phyloP scores from a whole-genome alignment of 2,888 invertebrate species.

The Cephus rjabovi region DNA sequence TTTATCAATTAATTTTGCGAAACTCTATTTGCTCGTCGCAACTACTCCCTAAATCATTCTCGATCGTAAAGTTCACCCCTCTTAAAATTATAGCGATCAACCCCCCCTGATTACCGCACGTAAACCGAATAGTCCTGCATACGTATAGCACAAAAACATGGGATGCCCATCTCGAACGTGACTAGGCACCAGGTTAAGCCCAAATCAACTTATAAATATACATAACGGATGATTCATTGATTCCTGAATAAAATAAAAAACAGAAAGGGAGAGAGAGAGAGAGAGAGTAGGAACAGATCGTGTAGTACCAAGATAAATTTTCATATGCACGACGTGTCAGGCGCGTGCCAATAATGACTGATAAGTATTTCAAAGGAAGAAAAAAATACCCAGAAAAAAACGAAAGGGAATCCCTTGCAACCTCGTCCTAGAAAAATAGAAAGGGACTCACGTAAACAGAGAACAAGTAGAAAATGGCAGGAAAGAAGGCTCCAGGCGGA shows the following conservation, averaged over 20 bases:
- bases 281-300: background rate
- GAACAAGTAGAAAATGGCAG: background rate
- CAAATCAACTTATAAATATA: background rate
- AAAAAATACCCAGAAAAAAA: background rate
- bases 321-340: background rate
- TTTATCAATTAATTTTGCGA: background rate
- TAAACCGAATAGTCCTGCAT: background rate
- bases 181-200: conserved; percentile 36
- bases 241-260: background rate
- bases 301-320: background rate
- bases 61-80: background rate
- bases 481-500: background rate
- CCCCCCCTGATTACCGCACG: background rate
- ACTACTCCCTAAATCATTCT: background rate
- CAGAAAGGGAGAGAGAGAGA: background rate
- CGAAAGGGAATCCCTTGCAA: background rate
- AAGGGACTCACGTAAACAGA: background rate
- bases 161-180: conserved; percentile 45
- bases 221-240: conserved; percentile 42
- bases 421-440: background rate
- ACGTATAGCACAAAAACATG: background rate
- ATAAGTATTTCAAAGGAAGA: background rate
- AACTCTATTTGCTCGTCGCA: background rate
- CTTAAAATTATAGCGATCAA: background rate
- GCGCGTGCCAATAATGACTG: background rate